A percentile compares a stretch with the other conserved stretches of the same genome.
Evolutionary conservation across 2,888 invertebrate species (phyloP).

Genomic region (Harpagoxenus sublaevis): DNA sequence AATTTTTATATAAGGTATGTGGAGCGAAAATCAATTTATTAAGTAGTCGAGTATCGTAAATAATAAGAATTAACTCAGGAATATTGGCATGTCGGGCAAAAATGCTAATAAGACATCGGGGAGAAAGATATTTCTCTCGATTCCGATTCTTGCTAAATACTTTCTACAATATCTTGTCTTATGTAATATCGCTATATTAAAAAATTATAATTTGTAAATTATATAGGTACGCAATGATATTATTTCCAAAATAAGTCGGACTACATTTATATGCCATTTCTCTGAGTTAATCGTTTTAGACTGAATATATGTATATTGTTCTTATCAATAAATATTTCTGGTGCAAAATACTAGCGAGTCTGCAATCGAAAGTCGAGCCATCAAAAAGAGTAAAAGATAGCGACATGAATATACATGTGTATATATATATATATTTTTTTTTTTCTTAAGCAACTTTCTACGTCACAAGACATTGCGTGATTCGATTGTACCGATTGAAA

Average conservation of each 20-base stretch:
- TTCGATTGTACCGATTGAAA: conserved; percentile 53
- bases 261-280: neutral
- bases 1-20: neutral
- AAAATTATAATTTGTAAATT: neutral
- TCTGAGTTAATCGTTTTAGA: conserved; percentile 66
- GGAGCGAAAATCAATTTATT: conserved; percentile 3
- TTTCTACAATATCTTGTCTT: neutral
- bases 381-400: conserved; percentile 14
- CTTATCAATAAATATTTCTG: conserved; percentile 60
- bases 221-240: neutral
- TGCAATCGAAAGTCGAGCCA: conserved; percentile 25
- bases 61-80: conserved; percentile 30
- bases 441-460: conserved; percentile 80
- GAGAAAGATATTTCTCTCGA: neutral
- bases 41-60: conserved; percentile 43
- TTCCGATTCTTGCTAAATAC: neutral
- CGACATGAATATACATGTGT: conserved; percentile 49
- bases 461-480: conserved; percentile 55
- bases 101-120: neutral
- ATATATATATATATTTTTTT: conserved; percentile 20
- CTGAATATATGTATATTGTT: conserved; percentile 69
- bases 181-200: neutral
- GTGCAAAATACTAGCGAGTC: conserved; percentile 12
- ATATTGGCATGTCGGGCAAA: neutral
- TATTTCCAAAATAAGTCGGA: neutral